Evolutionary conservation across 2,797 vertebrate species (phyloP), one percentile per base, ranked within the genome.

Genomic region (Rousettus madagascariensis): DNA sequence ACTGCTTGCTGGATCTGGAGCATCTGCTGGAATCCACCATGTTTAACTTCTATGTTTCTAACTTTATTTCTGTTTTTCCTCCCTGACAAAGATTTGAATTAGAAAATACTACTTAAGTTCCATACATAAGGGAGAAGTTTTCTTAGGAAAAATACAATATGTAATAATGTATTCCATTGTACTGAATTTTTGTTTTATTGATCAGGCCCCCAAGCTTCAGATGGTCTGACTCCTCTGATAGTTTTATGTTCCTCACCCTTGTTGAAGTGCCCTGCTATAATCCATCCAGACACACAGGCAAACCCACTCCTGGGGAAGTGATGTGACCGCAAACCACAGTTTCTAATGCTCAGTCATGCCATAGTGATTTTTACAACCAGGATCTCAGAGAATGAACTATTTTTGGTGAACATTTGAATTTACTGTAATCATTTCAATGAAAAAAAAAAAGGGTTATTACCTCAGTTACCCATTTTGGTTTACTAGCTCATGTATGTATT

Each of bases 341-440:
- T 63, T 75, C 36, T 46, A 43, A 65, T 5, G 8, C 6, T 28
- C 3, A 20, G 38, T 51, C 66, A 30, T 91, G 22, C 22, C 41
- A 19, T 30, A 6, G 30, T 79, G n/a, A 83, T 26, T 83, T 72
- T 72, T 69, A 65, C 75, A 75, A 72, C 8, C 36, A 46, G 53
- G 7, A 49, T 66, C 46, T 66, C 9, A 61, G 24, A 90, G 30
- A 94, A 85, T 78, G 89, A 86, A 51, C 33, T 85, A 86, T 74
- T 83, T 91, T 83, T 19, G 49, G 65, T 33, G 84, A 95, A 68
- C 3, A 57, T 63, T 91, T 68, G 9, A 57, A 66, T 84, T 91
- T 68, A n/a, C 30, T 55, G 5, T 66, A 91, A 96, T 72, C n/a
- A 87, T 66, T 89, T 93, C 68, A 71, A 80, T 84, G 68, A 55